phyloP scores from a whole-genome alignment of 2,888 invertebrate genomes.

The Slavum lentiscoides region DNA sequence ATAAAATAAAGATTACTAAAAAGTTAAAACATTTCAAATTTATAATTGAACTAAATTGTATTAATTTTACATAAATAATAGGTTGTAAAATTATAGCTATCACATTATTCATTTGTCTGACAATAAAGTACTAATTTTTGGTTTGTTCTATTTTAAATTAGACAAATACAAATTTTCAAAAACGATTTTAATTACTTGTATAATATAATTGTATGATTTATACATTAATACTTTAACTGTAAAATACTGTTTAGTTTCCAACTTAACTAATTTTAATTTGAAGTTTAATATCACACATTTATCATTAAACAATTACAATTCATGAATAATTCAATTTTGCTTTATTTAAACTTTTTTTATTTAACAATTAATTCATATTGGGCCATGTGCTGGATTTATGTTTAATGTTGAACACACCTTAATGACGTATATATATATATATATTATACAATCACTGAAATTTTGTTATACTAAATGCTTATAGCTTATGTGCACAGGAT shows the following conservation, averaged over 20 bases:
- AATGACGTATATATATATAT: not conserved
- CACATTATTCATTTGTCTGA: not conserved
- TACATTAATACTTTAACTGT: not conserved
- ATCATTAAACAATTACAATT: not conserved
- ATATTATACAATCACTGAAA: not conserved
- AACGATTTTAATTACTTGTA: not conserved
- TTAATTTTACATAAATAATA: not conserved
- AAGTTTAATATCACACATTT: not conserved
- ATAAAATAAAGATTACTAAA: conserved; percentile 2
- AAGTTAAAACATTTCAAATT: not conserved
- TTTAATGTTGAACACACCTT: not conserved
- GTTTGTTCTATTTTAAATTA: conserved; percentile 9
- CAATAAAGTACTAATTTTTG: conserved; percentile 8
- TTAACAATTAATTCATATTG: not conserved
- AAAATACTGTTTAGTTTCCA: conserved; percentile 11
- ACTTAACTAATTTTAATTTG: conserved; percentile 8
- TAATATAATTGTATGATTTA: not conserved
- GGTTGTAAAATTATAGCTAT: conserved; percentile 11
- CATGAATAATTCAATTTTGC: not conserved
- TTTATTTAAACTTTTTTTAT: not conserved
- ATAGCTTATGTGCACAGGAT: not conserved
- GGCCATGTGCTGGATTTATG: not conserved
- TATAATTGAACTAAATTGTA: not conserved
- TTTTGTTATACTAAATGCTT: not conserved
- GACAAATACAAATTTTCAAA: conserved; percentile 1